phyloP scores from a whole-genome alignment of 2,888 invertebrate genomes.

The Zaprionus obscuricornis region DNA sequence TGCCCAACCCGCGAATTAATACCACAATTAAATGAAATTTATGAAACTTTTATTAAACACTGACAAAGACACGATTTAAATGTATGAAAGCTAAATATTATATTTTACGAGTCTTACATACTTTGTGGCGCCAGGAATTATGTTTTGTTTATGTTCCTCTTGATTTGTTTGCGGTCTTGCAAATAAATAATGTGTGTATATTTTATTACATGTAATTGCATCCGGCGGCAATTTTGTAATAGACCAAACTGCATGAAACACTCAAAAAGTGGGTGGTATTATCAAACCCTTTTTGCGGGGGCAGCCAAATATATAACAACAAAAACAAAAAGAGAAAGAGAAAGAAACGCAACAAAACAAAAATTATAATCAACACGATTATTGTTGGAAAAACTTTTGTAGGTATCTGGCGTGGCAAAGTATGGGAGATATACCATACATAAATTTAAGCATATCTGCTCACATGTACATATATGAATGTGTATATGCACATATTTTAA shows the following conservation, averaged over 20 bases:
- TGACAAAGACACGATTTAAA: too few species aligned
- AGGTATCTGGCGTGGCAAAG: neutral
- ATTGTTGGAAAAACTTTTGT: constrained; percentile 46
- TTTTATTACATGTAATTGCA: neutral
- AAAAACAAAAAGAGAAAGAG: constrained; percentile 5
- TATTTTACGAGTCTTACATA: constrained; percentile 15
- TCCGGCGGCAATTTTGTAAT: neutral
- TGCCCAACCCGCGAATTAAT: too few species aligned
- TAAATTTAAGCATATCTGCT: too few species aligned
- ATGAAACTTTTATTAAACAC: too few species aligned
- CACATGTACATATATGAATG: neutral
- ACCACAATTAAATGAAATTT: too few species aligned
- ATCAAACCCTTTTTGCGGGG: neutral
- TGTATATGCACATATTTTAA: too few species aligned
- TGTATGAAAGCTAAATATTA: too few species aligned
- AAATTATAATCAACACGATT: constrained; percentile 50
- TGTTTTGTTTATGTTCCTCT: neutral
- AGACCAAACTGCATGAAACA: neutral
- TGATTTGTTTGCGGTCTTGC: neutral
- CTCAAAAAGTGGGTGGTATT: neutral
- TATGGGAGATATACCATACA: neutral
- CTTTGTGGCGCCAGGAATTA: constrained; percentile 2
- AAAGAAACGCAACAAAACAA: constrained; percentile 14
- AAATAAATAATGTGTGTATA: neutral
- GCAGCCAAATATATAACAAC: constrained; percentile 22